Conservation (phyloP, 2,888 invertebrate genomes). For the Lobophora halterata region DNA sequence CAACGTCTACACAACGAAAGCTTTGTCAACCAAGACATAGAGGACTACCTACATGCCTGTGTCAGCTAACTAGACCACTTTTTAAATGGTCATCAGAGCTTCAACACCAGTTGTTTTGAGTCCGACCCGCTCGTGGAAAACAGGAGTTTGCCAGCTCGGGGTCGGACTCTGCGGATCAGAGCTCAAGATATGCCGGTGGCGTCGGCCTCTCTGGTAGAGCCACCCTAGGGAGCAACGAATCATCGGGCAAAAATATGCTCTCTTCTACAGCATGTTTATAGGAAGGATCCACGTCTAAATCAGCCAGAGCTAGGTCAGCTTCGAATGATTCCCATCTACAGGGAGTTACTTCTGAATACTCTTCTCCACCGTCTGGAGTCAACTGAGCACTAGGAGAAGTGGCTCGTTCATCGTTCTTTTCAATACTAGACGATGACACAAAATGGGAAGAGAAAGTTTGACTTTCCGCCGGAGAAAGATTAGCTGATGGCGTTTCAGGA, state of each 20-base stretch:
- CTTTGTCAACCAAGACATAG: conserved; percentile 37
- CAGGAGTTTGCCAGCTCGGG: conserved; percentile 63
- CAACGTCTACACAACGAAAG: conserved; percentile 57
- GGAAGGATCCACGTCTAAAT: conserved; percentile 82
- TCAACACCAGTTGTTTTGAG: conserved; percentile 56
- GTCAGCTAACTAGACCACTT: too few relatives aligned
- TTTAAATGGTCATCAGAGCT: conserved; percentile 25
- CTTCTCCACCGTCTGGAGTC: conserved; percentile 77
- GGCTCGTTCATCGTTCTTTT: conserved; percentile 65
- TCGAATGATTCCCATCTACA: conserved; percentile 84
- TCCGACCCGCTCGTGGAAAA: conserved; percentile 53
- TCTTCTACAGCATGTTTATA: conserved; percentile 83
- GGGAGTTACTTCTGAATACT: conserved; percentile 68
- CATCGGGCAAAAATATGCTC: conserved; percentile 81
- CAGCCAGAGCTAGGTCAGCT: conserved; percentile 81
- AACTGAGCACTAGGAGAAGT: conserved; percentile 81
- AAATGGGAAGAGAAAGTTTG: conserved; percentile 84
- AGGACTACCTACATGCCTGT: conserved; percentile 40
- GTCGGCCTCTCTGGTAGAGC: conserved; percentile 80
- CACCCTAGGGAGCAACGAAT: conserved; percentile 76
- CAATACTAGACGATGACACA: conserved; percentile 76
- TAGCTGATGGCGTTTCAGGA: conserved; percentile 86
- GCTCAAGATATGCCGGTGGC: conserved; percentile 76
- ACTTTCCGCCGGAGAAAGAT: conserved; percentile 80
- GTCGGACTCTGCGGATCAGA: conserved; percentile 77